Evolutionary conservation across 2,888 invertebrate genomes (phyloP).

Genomic region (Nomada hirtipes): DNA sequence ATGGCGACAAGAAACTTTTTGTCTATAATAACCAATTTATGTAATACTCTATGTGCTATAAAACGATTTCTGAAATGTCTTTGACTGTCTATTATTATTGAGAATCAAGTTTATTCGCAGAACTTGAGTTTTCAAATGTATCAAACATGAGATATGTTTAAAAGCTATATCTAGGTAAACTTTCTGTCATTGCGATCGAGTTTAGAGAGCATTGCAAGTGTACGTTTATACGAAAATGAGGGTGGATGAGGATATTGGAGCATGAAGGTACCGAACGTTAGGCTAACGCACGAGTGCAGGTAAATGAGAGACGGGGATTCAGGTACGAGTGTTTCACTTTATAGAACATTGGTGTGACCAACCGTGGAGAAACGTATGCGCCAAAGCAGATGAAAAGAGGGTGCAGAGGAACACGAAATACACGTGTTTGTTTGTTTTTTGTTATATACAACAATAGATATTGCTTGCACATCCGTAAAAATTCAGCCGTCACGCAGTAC

Average conservation of each 20-base stretch:
- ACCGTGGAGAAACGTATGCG: conserved; percentile 51
- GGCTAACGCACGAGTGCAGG: conserved; percentile 43
- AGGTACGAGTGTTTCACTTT: conserved; percentile 42
- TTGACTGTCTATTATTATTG: too few species aligned
- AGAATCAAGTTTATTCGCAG: too few species aligned
- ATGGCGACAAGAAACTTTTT: too few species aligned
- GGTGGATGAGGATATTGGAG: conserved; percentile 17
- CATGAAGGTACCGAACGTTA: conserved; percentile 23
- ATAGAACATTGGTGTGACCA: conserved; percentile 52
- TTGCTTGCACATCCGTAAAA: conserved; percentile 61
- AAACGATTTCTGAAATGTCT: too few species aligned
- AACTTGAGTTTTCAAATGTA: too few species aligned
- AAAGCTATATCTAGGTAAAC: too few species aligned
- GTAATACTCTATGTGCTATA: background rate
- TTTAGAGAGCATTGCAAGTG: background rate
- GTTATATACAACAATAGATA: conserved; percentile 58
- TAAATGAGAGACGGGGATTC: conserved; percentile 29
- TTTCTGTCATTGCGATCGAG: background rate
- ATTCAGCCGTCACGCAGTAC: conserved; percentile 74
- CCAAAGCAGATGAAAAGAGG: conserved; percentile 32
- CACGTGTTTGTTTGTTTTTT: conserved; percentile 54
- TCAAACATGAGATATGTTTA: too few species aligned
- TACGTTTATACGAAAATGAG: background rate
- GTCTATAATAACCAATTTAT: background rate
- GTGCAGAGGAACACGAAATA: conserved; percentile 32